These are phyloP conservation scores for Eurystomus gularis DNA, from an alignment of 2,113 vertebrate species.

Conservation along the genomic window DNA sequence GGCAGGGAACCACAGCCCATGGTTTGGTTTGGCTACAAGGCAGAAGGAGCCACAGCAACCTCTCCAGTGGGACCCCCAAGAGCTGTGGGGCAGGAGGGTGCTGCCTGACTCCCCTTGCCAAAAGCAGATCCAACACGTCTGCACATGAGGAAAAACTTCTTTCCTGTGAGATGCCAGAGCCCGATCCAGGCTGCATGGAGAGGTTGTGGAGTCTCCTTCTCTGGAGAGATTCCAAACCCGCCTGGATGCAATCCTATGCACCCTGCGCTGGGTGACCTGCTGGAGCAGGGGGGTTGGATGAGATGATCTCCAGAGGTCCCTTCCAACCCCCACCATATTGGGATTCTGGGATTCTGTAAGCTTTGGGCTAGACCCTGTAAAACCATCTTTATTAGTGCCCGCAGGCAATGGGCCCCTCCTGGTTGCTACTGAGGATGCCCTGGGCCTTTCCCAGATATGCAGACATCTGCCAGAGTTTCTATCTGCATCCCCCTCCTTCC, in stretches of 20 bases:
- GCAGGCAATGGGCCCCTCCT: rapidly evolving
- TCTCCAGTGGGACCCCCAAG: rapidly evolving
- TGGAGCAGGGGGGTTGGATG: not conserved
- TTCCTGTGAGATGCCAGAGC: not conserved
- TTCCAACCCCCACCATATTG: not conserved
- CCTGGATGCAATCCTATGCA: not conserved
- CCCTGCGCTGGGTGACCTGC: not conserved
- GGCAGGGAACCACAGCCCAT: rapidly evolving
- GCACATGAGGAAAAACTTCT: not conserved
- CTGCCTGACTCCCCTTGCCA: not conserved
- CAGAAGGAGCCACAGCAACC: not conserved
- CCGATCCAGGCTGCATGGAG: not conserved
- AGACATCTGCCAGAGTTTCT: not conserved
- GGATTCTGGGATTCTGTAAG: not conserved
- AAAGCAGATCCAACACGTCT: not conserved
- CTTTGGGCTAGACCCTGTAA: not conserved
- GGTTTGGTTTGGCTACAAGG: rapidly evolving
- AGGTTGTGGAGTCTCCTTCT: not conserved
- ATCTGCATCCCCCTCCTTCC: not conserved
- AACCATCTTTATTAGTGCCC: rapidly evolving
- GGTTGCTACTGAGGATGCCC: not conserved
- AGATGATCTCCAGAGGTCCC: not conserved
- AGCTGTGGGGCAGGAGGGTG: not conserved
- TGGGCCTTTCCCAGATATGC: too few relatives aligned
- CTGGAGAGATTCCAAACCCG: not conserved